phyloP scores from a whole-genome alignment of 2,888 invertebrate genomes.

The Hipparchia semele region DNA sequence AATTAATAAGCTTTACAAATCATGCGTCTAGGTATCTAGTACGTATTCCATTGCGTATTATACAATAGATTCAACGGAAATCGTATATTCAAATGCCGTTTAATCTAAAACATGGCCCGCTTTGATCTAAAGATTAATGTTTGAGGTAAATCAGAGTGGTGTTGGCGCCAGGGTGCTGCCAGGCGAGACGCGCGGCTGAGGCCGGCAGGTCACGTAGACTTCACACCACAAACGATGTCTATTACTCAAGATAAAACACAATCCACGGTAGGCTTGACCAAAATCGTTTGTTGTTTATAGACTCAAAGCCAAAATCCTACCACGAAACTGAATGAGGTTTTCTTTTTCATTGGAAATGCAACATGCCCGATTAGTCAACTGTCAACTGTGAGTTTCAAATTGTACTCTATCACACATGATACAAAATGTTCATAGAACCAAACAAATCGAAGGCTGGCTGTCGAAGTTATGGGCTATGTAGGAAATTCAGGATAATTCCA shows the following conservation, averaged over 20 bases:
- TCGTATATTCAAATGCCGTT: constrained; percentile 59
- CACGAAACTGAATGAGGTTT: too few relatives aligned
- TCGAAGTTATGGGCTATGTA: too few relatives aligned
- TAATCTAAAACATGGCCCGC: constrained; percentile 58
- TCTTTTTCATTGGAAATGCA: too few relatives aligned
- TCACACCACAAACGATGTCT: constrained; percentile 61
- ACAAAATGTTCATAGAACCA: too few relatives aligned
- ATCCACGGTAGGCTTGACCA: not conserved
- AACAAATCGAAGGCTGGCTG: too few relatives aligned
- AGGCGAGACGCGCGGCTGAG: constrained; percentile 32
- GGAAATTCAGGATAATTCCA: too few relatives aligned
- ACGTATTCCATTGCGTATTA: constrained; percentile 28
- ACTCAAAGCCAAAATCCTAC: too few relatives aligned
- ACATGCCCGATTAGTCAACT: too few relatives aligned
- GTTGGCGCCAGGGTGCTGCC: constrained; percentile 52
- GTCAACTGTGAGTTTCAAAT: too few relatives aligned
- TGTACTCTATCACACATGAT: too few relatives aligned
- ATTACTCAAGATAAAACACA: constrained; percentile 58
- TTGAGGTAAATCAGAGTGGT: constrained; percentile 61
- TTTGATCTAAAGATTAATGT: constrained; percentile 67
- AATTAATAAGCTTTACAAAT: too few relatives aligned
- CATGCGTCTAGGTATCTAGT: not conserved
- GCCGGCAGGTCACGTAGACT: constrained; percentile 59
- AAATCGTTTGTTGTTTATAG: not conserved
- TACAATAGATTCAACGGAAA: constrained; percentile 41